Conservation (phyloP, 1,140 invertebrate species). For the Luehdorfia chinensis region DNA sequence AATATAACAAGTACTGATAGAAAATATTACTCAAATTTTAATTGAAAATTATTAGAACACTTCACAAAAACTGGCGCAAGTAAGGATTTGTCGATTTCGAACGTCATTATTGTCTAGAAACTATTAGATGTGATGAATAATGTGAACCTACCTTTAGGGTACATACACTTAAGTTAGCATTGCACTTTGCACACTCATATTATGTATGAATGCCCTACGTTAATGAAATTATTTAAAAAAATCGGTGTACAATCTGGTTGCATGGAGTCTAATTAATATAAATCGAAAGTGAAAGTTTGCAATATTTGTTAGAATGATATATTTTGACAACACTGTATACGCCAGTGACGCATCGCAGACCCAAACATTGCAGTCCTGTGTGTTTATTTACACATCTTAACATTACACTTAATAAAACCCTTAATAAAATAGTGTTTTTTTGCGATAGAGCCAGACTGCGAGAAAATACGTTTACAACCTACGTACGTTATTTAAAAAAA, state of each 20-base stretch:
- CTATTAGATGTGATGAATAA: neutral
- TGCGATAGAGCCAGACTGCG: conserved; percentile 56
- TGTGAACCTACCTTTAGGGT: conserved; percentile 1
- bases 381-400: conserved; percentile 68
- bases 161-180: neutral
- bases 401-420: conserved; percentile 57
- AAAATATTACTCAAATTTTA: neutral
- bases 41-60: neutral
- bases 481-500: conserved; percentile 34
- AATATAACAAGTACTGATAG: conserved; percentile 26
- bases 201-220: neutral
- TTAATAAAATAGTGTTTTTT: conserved; percentile 43
- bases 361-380: conserved; percentile 53
- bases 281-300: neutral
- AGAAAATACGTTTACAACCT: conserved; percentile 52
- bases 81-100: neutral
- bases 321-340: too few relatives aligned
- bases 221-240: too few relatives aligned
- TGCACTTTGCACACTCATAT: neutral
- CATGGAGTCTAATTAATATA: neutral
- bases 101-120: neutral
- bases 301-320: neutral
- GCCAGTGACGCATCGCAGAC: conserved; percentile 21
- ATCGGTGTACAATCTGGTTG: too few relatives aligned
- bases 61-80: conserved; percentile 1